Evolutionary conservation across 1,140 invertebrate genomes (phyloP).

Genomic region (Drosophila asahinai): DNA sequence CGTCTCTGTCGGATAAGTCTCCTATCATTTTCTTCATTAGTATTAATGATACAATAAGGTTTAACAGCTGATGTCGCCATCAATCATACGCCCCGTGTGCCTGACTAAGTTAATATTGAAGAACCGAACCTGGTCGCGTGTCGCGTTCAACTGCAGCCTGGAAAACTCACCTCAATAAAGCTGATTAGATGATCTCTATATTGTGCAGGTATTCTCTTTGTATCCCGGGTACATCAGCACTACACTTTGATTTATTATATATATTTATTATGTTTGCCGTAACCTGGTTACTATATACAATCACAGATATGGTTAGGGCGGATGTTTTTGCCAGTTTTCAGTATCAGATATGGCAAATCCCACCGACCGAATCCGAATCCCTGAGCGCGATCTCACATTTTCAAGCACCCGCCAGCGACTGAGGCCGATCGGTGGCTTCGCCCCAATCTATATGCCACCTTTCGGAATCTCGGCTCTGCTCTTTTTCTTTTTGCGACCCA

Average conservation of each 20-base stretch:
- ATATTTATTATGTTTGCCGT: conserved; percentile 16
- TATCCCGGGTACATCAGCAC: conserved; percentile 44
- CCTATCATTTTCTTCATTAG: not conserved
- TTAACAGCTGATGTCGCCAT: conserved; percentile 14
- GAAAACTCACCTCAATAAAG: conserved; percentile 57
- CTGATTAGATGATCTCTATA: conserved; percentile 47
- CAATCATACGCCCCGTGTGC: conserved; percentile 59
- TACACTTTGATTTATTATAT: conserved; percentile 18
- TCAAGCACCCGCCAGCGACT: conserved; percentile 65
- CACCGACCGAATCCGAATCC: conserved; percentile 34
- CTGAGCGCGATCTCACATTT: conserved; percentile 69
- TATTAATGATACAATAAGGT: conserved; percentile 2
- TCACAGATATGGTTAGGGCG: conserved; percentile 64
- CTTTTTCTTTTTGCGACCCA: not conserved
- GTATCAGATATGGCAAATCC: conserved; percentile 24
- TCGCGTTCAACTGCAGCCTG: conserved; percentile 24
- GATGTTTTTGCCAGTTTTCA: conserved; percentile 39
- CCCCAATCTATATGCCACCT: conserved; percentile 38
- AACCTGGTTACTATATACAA: conserved; percentile 52
- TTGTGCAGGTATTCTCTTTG: conserved; percentile 33
- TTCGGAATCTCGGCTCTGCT: conserved; percentile 17
- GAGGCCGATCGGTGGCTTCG: conserved; percentile 31
- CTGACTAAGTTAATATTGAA: conserved; percentile 7
- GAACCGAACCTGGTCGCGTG: conserved; percentile 61
- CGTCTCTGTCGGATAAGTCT: not conserved